phyloP scores from a whole-genome alignment of 2,888 invertebrate genomes.

The Selenia dentaria region DNA sequence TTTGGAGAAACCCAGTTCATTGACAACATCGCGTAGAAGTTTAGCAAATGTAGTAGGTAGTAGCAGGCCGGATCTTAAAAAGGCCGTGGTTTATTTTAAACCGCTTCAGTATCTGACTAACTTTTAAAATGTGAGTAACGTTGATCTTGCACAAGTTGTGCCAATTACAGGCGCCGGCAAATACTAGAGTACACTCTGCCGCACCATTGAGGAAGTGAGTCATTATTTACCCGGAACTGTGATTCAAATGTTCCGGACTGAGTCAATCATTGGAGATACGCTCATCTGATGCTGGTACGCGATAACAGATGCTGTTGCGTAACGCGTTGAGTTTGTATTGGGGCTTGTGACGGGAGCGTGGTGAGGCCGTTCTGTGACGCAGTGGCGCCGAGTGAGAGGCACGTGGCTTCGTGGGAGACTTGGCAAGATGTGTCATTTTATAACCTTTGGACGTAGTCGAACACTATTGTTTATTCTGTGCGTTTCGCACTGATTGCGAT shows the following conservation, averaged over 20 bases:
- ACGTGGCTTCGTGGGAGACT: constrained; percentile 43
- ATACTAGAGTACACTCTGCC: constrained; percentile 30
- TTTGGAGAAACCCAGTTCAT: constrained; percentile 8
- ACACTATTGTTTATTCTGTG: background rate
- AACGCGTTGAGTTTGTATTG: constrained; percentile 42
- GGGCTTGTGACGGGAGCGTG: constrained; percentile 14
- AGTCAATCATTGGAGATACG: constrained; percentile 45
- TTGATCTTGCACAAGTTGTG: constrained; percentile 39
- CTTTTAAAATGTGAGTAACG: constrained; percentile 25
- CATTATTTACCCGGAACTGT: constrained; percentile 72
- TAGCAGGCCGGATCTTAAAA: constrained; percentile 19
- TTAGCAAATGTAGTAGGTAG: constrained; percentile 7
- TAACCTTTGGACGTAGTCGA: background rate
- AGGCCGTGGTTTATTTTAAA: constrained; percentile 1
- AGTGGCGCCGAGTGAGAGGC: constrained; percentile 23
- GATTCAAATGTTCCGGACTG: constrained; percentile 72
- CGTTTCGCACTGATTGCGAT: background rate
- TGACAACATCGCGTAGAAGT: background rate
- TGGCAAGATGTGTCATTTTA: constrained; percentile 25
- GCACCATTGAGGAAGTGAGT: constrained; percentile 63
- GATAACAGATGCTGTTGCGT: constrained; percentile 32
- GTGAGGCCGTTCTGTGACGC: constrained; percentile 5
- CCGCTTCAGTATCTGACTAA: constrained; percentile 30
- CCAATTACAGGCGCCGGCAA: constrained; percentile 28
- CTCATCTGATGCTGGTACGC: constrained; percentile 31